These are phyloP conservation scores for Chaetodon trifasciatus DNA, from an alignment of 2,797 vertebrate species.

Conservation along the genomic window DNA sequence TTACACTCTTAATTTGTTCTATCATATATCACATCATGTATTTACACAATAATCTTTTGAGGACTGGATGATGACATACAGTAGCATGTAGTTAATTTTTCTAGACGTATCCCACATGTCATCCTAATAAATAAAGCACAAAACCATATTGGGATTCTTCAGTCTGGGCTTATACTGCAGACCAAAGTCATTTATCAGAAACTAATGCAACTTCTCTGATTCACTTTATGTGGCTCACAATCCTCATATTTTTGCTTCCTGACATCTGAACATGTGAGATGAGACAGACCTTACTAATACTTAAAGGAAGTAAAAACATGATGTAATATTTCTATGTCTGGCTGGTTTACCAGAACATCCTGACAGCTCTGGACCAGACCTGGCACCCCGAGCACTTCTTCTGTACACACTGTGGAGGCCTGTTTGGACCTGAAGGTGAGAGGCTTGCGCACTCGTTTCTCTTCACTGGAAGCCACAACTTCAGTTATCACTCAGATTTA, in stretches of 20 bases:
- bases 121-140: constrained; percentile 45
- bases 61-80: constrained; percentile 54
- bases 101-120: constrained; percentile 28
- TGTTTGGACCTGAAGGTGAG: constrained; percentile 89
- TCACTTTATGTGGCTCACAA: constrained; percentile 30
- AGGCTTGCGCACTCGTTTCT: neutral
- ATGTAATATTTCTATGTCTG: constrained; percentile 42
- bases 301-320: constrained; percentile 34
- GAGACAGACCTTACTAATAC: constrained; percentile 40
- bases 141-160: constrained; percentile 51
- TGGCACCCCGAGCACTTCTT: constrained; percentile 98
- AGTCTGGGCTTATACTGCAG: constrained; percentile 35
- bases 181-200: constrained; percentile 63
- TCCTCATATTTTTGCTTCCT: constrained; percentile 35
- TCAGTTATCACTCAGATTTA: constrained; percentile 7
- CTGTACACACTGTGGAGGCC: constrained; percentile 90
- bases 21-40: constrained; percentile 35
- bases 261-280: constrained; percentile 46
- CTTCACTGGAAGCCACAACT: constrained; percentile 17
- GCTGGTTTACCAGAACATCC: constrained; percentile 87
- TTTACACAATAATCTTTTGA: constrained; percentile 38
- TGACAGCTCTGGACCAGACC: constrained; percentile 91
- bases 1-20: constrained; percentile 13
- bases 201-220: constrained; percentile 33
- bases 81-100: constrained; percentile 29